Base-by-base conservation (phyloP, 2,888 invertebrate species). In the Aphidius colemani region DNA sequence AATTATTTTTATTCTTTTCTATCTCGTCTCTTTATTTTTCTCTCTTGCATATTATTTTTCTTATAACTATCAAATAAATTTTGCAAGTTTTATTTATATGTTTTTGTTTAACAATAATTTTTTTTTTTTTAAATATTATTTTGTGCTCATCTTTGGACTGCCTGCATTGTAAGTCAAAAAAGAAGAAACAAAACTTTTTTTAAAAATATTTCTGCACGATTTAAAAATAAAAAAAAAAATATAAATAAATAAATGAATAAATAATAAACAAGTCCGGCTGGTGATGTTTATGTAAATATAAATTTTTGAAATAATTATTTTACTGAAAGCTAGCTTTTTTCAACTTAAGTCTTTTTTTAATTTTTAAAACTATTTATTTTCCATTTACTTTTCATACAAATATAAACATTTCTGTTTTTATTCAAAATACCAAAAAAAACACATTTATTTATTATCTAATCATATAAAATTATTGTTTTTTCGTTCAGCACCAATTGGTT, bases 401-500 rank as follows among this genome's bases (percentile, higher is more conserved):
- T 18, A 18, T 18, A 18, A 18, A 18, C 1, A 1, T 18, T 18
- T 45, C 13, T 56, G 8, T 45, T 58, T 50, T 45, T 10, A 10
- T 50, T 56, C 59, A 7, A 30, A 56, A 13, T 30, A 41, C n/a
- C n/a, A 40, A 43, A 43, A 9, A 18, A 48, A 6, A n/a, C 11
- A 7, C 51, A 60, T 49, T 63, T 53, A 41, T 64, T 68, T 71
- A 69, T 68, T 69, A 66, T 66, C 69, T 53, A 63, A 57, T 66
- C 61, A 59, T 67, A 69, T 67, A 58, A 70, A 68, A 75, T 74
- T 71, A 75, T 72, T 74, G 73, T 80, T 71, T 80, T 57, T 80
- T 79, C 75, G 78, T 78, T 79, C 81, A 79, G 77, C 77, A 74
- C 71, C 77, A 71, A 68, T 76, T 78, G 78, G 78, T 77, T 78